Evolutionary conservation across 2,113 vertebrate genomes (phyloP).

Genomic region (Alces alces): DNA sequence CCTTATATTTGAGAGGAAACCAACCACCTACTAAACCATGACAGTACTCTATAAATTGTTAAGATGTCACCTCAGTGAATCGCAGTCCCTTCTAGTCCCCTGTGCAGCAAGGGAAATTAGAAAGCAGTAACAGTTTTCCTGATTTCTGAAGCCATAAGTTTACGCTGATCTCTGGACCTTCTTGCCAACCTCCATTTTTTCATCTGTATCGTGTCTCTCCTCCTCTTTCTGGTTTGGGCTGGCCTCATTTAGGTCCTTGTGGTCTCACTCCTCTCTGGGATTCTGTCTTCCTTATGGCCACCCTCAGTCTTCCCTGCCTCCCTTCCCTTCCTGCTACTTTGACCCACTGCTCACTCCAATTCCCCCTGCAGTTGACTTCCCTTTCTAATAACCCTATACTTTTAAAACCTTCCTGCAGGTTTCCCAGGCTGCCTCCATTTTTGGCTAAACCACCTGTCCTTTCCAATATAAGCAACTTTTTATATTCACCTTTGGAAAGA

Average conservation of each 20-base stretch:
- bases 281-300: neutral
- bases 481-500: neutral
- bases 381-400: neutral
- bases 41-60: neutral
- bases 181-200: neutral
- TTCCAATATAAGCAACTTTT: neutral
- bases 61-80: neutral
- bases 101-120: neutral
- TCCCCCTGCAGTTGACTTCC: neutral
- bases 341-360: neutral
- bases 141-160: neutral
- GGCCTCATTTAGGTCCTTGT: fast-evolving
- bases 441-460: neutral
- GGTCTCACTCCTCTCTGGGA: neutral
- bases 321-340: neutral
- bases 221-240: neutral
- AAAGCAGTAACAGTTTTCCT: neutral
- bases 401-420: neutral
- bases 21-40: neutral
- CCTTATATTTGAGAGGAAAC: neutral
- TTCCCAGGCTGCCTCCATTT: neutral
- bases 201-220: neutral
- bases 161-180: neutral
- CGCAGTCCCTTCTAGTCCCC: too few species aligned
- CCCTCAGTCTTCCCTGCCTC: neutral